Evolutionary conservation across 2,797 vertebrate genomes (phyloP).

Genomic region (Darevskia nairensis): DNA sequence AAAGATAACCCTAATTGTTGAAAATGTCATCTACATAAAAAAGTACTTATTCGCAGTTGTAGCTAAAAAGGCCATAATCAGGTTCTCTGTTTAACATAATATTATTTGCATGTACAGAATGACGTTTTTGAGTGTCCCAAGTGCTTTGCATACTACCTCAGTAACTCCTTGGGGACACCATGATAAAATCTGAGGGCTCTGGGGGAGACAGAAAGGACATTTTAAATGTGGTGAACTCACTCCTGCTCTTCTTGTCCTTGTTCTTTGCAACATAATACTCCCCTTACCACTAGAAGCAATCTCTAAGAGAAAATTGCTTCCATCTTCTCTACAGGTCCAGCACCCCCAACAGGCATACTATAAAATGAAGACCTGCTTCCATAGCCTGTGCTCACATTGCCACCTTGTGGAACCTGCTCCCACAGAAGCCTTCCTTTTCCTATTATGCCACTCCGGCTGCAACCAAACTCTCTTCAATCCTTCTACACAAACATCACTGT

Average conservation of each 20-base stretch:
- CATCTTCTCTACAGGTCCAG: neutral
- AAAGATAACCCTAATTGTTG: neutral
- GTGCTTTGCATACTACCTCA: neutral
- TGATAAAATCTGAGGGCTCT: neutral
- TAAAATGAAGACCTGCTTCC: neutral
- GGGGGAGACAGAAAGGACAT: neutral
- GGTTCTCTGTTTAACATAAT: neutral
- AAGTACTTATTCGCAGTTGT: neutral
- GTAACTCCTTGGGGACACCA: neutral
- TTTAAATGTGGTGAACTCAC: neutral
- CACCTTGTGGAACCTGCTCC: conserved; percentile 22
- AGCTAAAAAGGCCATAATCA: neutral
- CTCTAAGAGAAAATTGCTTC: neutral
- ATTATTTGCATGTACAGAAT: neutral
- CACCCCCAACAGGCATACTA: neutral
- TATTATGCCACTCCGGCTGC: neutral
- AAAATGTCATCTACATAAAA: neutral
- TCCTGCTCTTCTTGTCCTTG: no score
- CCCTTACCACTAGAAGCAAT: neutral
- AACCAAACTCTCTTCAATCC: neutral
- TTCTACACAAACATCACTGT: neutral
- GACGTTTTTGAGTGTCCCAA: neutral
- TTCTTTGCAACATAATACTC: neutral
- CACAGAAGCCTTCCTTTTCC: neutral
- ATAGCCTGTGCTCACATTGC: conserved; percentile 15